Base-by-base conservation (phyloP, 2,797 vertebrate species). In the Sylvilagus floridanus region DNA sequence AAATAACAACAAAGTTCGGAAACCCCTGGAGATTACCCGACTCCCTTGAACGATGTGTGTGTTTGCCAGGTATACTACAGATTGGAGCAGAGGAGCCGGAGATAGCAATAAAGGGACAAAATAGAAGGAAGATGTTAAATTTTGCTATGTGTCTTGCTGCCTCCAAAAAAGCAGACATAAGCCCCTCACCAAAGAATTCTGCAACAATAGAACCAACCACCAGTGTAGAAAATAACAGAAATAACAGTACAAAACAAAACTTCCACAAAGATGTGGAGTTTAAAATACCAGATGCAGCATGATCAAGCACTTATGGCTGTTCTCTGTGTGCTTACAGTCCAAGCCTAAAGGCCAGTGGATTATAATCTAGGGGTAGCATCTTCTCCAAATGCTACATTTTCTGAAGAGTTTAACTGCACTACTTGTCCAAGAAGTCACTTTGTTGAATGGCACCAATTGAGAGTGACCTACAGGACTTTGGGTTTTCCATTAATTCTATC, bases 211-310 rank as follows among this genome's bases (percentile, higher is more conserved):
- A 82, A 77, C 11, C 91, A 60, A 75, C 28, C 19, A 91, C 42
- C 5, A 28, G 52, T 77, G 24, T 75, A 84, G 76, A 87, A 91
- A 91, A 90, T 84, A 87, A 69, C 28, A 60, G 52, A 91, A 91
- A 90, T 84, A 87, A 69, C 28, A 60, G 52, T 62, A 22, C 13
- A 63, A 16, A 77, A 82, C 30, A 88, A 57, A 91, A 32, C 11
- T 73, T 72, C 17, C 84, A 2, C 5, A 13, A 84, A 54, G 11
- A 66, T 88, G 52, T 52, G 28, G 10, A 65, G 24, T 81, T 84
- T 83, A 84, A 93, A 95, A 90, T 91, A 88, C 35, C 24, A 89
- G 13, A 37, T 26, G 7, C 21, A 79, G 1, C 10, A 10, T 75
- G 81, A 87, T 30, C 42, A 90, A 50, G 30, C 22, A 88, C 21